These are phyloP conservation scores for silkworm (Bombyx mori) DNA, from an alignment of 1,140 invertebrate species.

Conservation along the genomic window DNA sequence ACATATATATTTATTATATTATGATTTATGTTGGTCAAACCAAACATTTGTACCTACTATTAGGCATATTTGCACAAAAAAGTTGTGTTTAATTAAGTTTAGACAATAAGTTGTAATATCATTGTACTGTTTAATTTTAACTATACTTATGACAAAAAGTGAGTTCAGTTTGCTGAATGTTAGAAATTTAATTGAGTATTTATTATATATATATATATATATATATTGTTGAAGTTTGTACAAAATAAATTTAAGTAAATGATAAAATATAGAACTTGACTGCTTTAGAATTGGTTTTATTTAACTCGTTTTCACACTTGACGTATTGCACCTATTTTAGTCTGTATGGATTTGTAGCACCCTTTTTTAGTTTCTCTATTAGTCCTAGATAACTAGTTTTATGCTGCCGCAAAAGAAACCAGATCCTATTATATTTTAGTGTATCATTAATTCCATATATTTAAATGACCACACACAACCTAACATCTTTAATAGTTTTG, in stretches of 20 bases:
- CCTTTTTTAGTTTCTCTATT: too few relatives aligned
- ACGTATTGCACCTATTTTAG: too few relatives aligned
- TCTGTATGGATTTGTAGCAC: too few relatives aligned
- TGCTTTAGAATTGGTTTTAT: slow-evolving; percentile 47
- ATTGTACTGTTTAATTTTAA: slow-evolving; percentile 64
- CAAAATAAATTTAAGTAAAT: slow-evolving; percentile 74
- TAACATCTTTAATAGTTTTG: too few relatives aligned
- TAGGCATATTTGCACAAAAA: slow-evolving; percentile 70
- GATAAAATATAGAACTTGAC: slow-evolving; percentile 74
- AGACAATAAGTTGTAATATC: slow-evolving; percentile 70
- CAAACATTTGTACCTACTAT: slow-evolving; percentile 62
- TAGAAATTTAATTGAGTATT: slow-evolving; percentile 73
- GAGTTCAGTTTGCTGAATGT: slow-evolving; percentile 72
- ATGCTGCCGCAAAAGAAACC: too few relatives aligned
- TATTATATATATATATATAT: slow-evolving; percentile 66
- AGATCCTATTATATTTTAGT: too few relatives aligned
- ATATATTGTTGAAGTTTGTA: slow-evolving; percentile 74
- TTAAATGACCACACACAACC: too few relatives aligned
- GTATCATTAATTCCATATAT: too few relatives aligned
- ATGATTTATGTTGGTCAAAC: slow-evolving; percentile 51
- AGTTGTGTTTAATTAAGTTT: slow-evolving; percentile 72
- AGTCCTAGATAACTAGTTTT: too few relatives aligned
- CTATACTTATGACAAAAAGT: slow-evolving; percentile 70
- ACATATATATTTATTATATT: background rate
- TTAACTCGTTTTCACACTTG: too few relatives aligned